A percentile compares a stretch with the other conserved stretches of the same genome.
Evolutionary conservation across 2,888 invertebrate genomes (phyloP).

Genomic region (Tenthredo mesomela): DNA sequence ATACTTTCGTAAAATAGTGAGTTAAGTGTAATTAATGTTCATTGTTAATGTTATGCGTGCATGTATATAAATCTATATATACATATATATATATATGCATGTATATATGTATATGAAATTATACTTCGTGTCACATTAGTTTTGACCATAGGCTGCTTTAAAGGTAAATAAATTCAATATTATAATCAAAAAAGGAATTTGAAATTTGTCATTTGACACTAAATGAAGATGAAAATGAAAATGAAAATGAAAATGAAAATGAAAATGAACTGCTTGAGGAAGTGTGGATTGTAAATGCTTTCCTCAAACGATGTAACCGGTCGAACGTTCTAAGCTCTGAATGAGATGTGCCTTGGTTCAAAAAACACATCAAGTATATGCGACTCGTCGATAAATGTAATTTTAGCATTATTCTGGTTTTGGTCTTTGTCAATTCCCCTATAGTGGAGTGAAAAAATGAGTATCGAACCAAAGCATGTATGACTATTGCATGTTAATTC

Average conservation of each 20-base stretch:
- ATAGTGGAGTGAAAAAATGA: conserved; percentile 8
- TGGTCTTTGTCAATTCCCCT: background rate
- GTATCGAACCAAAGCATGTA: conserved; percentile 26
- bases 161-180: conserved; percentile 42
- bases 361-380: conserved; percentile 41
- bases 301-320: conserved; percentile 33
- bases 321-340: conserved; percentile 45
- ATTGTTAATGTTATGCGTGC: conserved; percentile 59
- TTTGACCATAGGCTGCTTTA: conserved; percentile 45
- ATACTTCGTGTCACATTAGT: conserved; percentile 48
- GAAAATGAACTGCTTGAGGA: conserved; percentile 29
- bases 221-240: conserved; percentile 40
- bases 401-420: conserved; percentile 19
- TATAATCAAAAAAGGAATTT: conserved; percentile 26
- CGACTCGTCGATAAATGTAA: background rate
- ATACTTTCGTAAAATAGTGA: conserved; percentile 58
- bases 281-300: background rate
- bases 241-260: no score
- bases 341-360: conserved; percentile 47
- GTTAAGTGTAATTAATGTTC: conserved; percentile 72
- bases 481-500: background rate
- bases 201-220: conserved; percentile 38
- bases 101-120: conserved; percentile 52
- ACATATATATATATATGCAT: conserved; percentile 59
- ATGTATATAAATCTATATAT: conserved; percentile 60